Conservation (phyloP, 1,140 invertebrate species). For the Ceratina australensis region DNA sequence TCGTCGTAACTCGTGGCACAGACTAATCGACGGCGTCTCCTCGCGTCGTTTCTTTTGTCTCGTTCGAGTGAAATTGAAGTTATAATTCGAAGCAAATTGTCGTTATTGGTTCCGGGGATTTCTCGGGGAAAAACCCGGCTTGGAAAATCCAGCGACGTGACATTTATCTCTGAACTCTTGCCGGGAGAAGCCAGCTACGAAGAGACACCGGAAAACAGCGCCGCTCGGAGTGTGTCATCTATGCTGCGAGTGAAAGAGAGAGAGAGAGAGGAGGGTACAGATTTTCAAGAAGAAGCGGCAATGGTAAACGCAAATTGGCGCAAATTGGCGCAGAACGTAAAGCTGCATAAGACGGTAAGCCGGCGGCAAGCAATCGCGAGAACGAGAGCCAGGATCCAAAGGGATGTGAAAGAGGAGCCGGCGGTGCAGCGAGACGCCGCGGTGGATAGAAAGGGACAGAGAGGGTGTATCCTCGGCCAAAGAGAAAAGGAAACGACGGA, state of each 20-base stretch:
- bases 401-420: slow-evolving; percentile 30
- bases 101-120: background rate
- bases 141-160: background rate
- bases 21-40: slow-evolving; percentile 35
- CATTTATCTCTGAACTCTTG: background rate
- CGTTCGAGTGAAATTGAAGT: too few species aligned
- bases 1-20: background rate
- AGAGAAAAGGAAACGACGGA: slow-evolving; percentile 13
- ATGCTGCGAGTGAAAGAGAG: background rate
- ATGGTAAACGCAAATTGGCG: slow-evolving; percentile 76
- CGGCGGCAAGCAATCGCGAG: slow-evolving; percentile 78
- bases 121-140: background rate
- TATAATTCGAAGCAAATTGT: too few species aligned
- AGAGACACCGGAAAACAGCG: slow-evolving; percentile 39
- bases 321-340: slow-evolving; percentile 74
- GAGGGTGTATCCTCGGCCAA: background rate
- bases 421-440: too few species aligned
- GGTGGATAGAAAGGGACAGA: background rate
- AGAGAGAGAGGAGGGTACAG: slow-evolving; percentile 28
- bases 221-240: slow-evolving; percentile 33
- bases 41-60: too few species aligned
- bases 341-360: slow-evolving; percentile 74
- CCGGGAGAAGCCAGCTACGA: background rate
- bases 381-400: slow-evolving; percentile 64
- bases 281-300: slow-evolving; percentile 71